Percentiles rank a stretch among this genome's conserved stretches.
Conservation (phyloP, 1,140 invertebrate species). For the Platorchestia sp. region DNA sequence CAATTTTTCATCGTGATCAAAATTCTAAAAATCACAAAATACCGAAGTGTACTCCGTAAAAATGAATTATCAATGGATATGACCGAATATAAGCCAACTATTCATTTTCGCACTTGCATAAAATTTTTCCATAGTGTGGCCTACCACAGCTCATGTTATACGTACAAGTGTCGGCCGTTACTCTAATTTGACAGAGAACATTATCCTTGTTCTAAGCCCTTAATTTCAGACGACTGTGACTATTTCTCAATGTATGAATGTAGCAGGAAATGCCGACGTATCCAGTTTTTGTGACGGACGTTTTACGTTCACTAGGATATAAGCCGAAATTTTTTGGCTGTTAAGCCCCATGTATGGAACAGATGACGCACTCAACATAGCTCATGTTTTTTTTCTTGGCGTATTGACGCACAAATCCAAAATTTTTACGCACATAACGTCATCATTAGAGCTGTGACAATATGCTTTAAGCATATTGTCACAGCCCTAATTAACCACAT, state of each 20-base stretch:
- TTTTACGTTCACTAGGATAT: neutral
- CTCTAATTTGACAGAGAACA: neutral
- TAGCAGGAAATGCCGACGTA: neutral
- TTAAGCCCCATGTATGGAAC: neutral
- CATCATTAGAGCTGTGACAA: no score
- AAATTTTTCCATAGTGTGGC: no score
- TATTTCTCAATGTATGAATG: neutral
- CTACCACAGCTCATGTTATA: no score
- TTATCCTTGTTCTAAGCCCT: neutral
- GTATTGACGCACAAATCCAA: neutral
- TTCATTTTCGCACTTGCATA: no score
- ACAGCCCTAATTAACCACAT: no score
- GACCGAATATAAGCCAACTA: no score
- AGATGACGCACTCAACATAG: neutral
- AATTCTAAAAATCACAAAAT: no score
- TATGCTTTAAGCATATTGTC: no score
- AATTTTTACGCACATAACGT: neutral
- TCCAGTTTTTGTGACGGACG: neutral
- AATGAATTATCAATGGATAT: no score
- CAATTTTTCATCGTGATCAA: no score
- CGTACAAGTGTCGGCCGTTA: no score
- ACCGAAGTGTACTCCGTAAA: no score
- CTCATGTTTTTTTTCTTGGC: neutral
- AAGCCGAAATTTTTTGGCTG: neutral
- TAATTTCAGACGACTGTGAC: neutral